Evolutionary conservation across 1,140 invertebrate species (phyloP).

Genomic region (Mizuhopecten yessoensis): DNA sequence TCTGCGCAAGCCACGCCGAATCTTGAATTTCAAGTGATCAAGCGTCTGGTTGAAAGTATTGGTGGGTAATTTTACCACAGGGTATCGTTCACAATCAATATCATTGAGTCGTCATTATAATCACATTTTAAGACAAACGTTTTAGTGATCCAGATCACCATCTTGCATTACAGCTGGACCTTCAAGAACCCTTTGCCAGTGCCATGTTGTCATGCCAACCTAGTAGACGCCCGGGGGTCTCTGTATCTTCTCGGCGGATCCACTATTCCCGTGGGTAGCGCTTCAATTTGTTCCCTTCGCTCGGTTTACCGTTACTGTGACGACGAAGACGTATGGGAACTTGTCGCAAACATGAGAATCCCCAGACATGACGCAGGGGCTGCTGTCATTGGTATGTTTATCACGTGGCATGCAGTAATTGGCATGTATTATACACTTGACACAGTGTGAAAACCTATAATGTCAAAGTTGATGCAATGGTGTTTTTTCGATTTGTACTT

Average conservation of each 20-base stretch:
- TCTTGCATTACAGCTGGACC: slow-evolving; percentile 60
- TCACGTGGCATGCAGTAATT: no score
- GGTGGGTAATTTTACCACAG: no score
- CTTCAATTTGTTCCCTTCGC: slow-evolving; percentile 55
- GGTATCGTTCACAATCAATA: no score
- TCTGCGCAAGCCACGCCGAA: no score
- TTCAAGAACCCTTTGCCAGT: slow-evolving; percentile 55
- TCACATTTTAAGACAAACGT: neutral
- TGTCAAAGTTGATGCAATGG: no score
- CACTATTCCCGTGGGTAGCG: slow-evolving; percentile 30
- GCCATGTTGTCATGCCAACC: slow-evolving; percentile 63
- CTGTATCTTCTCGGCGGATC: slow-evolving; percentile 67
- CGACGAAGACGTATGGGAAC: slow-evolving; percentile 61
- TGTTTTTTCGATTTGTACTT: no score
- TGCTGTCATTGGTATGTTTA: slow-evolving; percentile 59
- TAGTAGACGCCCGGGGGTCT: slow-evolving; percentile 50
- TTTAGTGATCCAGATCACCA: neutral
- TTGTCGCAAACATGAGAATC: slow-evolving; percentile 50
- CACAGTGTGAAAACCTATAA: no score
- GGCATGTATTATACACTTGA: no score
- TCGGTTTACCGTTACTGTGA: slow-evolving; percentile 62
- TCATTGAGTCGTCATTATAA: neutral
- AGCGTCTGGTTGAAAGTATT: no score
- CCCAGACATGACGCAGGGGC: slow-evolving; percentile 66
- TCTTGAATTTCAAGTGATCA: no score